These are phyloP conservation scores for Hyposoter dolosus DNA, from an alignment of 2,888 invertebrate genomes.

Conservation along the genomic window DNA sequence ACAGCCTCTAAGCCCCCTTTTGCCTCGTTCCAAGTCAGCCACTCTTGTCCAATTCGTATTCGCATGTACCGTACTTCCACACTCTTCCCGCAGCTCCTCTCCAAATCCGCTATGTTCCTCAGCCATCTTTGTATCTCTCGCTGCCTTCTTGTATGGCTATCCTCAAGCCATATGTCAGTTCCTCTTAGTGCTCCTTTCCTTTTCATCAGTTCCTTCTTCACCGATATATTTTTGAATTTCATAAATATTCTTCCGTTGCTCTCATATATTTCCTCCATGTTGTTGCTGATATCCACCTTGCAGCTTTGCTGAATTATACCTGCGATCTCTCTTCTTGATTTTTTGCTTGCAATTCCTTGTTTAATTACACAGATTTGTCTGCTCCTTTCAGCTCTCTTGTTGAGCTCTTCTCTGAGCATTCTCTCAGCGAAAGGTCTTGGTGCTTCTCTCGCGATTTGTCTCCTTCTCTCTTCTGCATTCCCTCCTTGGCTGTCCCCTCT, in stretches of 20 bases:
- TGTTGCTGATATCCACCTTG: neutral
- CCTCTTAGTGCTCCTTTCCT: slow-evolving; percentile 13
- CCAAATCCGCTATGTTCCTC: neutral
- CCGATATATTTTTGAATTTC: neutral
- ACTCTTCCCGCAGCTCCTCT: neutral
- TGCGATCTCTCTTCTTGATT: neutral
- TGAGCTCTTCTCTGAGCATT: slow-evolving; percentile 13
- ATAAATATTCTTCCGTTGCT: slow-evolving; percentile 12
- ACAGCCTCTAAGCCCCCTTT: neutral
- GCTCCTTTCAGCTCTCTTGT: slow-evolving; percentile 21
- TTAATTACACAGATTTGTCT: slow-evolving; percentile 5
- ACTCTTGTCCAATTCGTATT: neutral
- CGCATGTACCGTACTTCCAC: slow-evolving; percentile 14
- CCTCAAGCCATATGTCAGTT: slow-evolving; percentile 16
- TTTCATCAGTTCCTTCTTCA: slow-evolving; percentile 22
- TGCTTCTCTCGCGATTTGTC: neutral
- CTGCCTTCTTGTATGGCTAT: slow-evolving; percentile 16
- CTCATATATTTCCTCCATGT: neutral
- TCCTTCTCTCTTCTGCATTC: slow-evolving; percentile 2
- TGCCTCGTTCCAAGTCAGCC: slow-evolving; percentile 40
- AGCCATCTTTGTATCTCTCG: slow-evolving; percentile 19
- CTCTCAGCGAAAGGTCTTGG: neutral
- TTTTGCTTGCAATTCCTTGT: neutral
- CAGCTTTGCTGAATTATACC: neutral
- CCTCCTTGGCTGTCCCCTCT: neutral